These are phyloP conservation scores for Platanista minor DNA, from an alignment of 2,113 vertebrate species.

Conservation along the genomic window DNA sequence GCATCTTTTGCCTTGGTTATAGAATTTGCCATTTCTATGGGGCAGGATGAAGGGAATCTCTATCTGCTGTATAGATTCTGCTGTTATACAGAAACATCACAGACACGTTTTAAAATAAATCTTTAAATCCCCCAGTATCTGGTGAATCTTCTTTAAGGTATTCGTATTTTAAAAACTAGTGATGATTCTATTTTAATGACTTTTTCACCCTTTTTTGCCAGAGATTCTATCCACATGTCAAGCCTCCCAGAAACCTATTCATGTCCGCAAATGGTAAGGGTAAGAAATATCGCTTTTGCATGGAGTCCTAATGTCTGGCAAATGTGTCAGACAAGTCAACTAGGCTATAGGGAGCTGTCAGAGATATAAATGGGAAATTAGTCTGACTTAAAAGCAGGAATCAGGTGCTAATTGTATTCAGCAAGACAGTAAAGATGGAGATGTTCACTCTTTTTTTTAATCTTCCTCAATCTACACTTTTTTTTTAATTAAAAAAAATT, in stretches of 20 bases:
- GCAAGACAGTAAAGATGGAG: slow-evolving; percentile 27
- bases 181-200: slow-evolving; percentile 41
- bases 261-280: slow-evolving; percentile 3
- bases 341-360: slow-evolving; percentile 58
- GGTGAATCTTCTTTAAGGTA: not conserved
- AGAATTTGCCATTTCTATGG: not conserved
- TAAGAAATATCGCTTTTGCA: not conserved
- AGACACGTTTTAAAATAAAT: not conserved
- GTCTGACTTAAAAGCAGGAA: slow-evolving; percentile 18
- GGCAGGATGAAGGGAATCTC: not conserved
- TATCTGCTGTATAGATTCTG: not conserved
- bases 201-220: slow-evolving; percentile 2
- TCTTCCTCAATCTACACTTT: too few relatives aligned
- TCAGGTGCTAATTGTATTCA: slow-evolving; percentile 65
- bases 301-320: slow-evolving; percentile 37
- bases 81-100: not conserved
- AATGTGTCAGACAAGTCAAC: slow-evolving; percentile 61
- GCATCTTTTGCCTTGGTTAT: not conserved
- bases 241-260: slow-evolving; percentile 40
- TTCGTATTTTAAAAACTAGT: not conserved
- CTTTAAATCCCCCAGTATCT: slow-evolving; percentile 13
- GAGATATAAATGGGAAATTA: slow-evolving; percentile 48
- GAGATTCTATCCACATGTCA: slow-evolving; percentile 28
- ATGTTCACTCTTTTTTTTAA: not conserved
- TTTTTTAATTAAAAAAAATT: too few relatives aligned